A percentile compares a stretch with the other conserved stretches of the same genome.
Evolutionary conservation across 2,797 vertebrate species (phyloP).

Genomic region (Esox masquinongy): DNA sequence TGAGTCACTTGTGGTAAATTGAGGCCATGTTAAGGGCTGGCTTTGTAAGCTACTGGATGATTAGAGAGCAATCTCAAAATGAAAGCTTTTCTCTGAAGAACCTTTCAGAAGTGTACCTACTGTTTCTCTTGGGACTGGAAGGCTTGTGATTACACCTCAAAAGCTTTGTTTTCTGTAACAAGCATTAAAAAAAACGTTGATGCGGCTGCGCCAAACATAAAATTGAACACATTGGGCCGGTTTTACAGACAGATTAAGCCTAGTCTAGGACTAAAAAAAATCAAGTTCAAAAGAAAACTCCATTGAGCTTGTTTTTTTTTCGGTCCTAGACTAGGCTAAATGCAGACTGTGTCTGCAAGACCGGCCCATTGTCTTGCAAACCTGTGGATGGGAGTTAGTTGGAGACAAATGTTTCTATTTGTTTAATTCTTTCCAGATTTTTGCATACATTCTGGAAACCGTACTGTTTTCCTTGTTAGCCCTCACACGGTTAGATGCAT

Average conservation of each 20-base stretch:
- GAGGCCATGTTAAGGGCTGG: neutral
- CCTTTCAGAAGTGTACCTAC: neutral
- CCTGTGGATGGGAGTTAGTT: neutral
- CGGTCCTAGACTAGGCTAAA: too few species aligned
- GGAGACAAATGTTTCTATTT: neutral
- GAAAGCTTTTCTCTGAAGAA: constrained; percentile 14
- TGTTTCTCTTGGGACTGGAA: neutral
- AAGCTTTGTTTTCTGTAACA: constrained; percentile 2
- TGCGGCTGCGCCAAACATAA: neutral
- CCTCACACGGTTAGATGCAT: neutral
- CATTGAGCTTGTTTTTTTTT: too few species aligned
- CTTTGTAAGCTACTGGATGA: neutral
- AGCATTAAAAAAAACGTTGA: neutral
- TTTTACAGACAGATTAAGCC: too few species aligned
- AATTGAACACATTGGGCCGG: neutral
- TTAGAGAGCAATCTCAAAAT: constrained; percentile 10
- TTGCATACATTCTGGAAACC: neutral
- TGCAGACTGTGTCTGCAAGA: too few species aligned
- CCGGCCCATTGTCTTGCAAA: neutral
- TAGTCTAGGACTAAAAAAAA: too few species aligned
- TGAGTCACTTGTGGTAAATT: constrained; percentile 1
- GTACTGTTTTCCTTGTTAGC: neutral
- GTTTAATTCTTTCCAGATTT: neutral
- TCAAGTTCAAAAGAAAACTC: too few species aligned
- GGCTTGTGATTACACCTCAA: neutral